Evolutionary conservation across 1,140 invertebrate species (phyloP).

Genomic region (Drosophila nigrodunni): DNA sequence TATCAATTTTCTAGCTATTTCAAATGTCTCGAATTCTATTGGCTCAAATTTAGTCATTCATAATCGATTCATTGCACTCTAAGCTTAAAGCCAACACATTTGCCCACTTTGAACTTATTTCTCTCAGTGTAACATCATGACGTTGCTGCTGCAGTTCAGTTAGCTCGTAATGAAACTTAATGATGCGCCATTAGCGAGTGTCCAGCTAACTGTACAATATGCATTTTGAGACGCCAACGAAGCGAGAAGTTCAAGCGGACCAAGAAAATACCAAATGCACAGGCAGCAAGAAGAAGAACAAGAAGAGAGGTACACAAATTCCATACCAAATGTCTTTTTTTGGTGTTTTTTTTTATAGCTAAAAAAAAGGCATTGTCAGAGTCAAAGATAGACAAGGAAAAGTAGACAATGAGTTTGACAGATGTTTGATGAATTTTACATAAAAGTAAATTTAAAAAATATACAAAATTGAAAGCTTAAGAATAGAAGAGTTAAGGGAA

Average conservation of each 20-base stretch:
- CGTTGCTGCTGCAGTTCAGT: slow-evolving; percentile 13
- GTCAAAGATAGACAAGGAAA: slow-evolving; percentile 19
- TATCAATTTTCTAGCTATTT: too few species aligned
- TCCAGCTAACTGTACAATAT: slow-evolving; percentile 64
- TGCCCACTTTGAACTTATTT: not conserved
- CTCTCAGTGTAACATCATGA: slow-evolving; percentile 10
- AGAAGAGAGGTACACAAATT: not conserved
- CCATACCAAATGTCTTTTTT: not conserved
- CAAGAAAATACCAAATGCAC: not conserved
- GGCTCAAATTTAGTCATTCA: too few species aligned
- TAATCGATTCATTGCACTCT: too few species aligned
- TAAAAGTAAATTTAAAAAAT: not conserved
- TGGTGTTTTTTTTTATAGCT: not conserved
- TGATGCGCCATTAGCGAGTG: slow-evolving; percentile 72
- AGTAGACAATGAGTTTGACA: slow-evolving; percentile 1
- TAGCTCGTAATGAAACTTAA: slow-evolving; percentile 72
- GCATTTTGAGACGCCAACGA: slow-evolving; percentile 62
- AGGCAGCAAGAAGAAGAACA: not conserved
- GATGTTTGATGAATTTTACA: not conserved
- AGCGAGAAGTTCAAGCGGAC: slow-evolving; percentile 57
- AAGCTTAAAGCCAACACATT: too few species aligned
- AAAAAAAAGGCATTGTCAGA: slow-evolving; percentile 16
- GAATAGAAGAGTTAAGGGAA: not conserved
- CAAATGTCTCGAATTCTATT: too few species aligned
- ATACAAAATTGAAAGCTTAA: not conserved